Evolutionary conservation across 2,888 invertebrate species (phyloP), one percentile per base, ranked within the genome.

Genomic region (Lasioglossum zephyrum): DNA sequence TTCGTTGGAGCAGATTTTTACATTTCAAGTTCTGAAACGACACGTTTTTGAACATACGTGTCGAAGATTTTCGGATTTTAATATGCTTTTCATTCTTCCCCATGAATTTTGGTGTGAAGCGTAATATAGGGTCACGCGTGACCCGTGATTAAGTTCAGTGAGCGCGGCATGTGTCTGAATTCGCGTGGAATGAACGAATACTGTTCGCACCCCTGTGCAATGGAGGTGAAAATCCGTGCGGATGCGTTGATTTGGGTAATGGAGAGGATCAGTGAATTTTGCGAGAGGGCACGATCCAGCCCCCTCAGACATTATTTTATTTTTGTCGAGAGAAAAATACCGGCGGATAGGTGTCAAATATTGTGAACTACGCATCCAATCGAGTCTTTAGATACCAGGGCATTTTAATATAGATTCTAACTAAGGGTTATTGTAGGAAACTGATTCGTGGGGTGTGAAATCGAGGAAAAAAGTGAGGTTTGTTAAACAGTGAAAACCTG

Each of bases 201-300:
- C 3, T 39, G 49, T 69, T 39, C 26, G 6, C 49, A 9, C 18
- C 11, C 47, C 8, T n/a, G 49, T 26, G 44, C 13, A 72, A 26
- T 26, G 77, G 13, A n/a, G 18, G 5, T 26, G 44, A 41, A 72
- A 60, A 73, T 72, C 44, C 57, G 78, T 16, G 72, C 44, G 73
- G 44, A 26, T 22, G 60, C 72, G 53, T 63, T 47, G 72, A 79
- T 73, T 73, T 44, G 36, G 79, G 57, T 79, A 79, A 73, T 73
- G 73, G 53, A 63, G 31, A 13, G 36, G n/a, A 26, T 79, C 47
- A 22, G 53, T 26, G 66, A 31, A 53, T 74, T 79, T 31, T 66
- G 66, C 41, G 41, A 18, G 36, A 22, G 22, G 26, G 47, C 44
- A 77, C 31, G 72, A 44, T 26, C 36, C 66, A 3, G 18, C 9